A percentile compares a stretch with the other conserved stretches of the same genome.
These are phyloP conservation scores for Cecropterus lyciades DNA, from an alignment of 1,140 invertebrate genomes.

Conservation along the genomic window DNA sequence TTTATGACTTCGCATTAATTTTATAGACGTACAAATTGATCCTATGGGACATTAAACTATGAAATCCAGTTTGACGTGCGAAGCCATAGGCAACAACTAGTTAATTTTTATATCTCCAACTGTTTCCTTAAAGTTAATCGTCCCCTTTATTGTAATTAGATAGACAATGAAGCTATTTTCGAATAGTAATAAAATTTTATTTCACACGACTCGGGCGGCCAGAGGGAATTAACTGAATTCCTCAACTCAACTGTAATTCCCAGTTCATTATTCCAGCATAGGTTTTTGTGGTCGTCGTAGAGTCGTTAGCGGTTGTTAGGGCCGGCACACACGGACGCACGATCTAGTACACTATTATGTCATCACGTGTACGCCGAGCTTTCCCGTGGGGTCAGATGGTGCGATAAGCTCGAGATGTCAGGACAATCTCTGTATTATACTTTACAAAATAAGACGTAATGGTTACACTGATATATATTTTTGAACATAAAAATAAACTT, in stretches of 20 bases:
- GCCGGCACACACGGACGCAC: slow-evolving; percentile 17
- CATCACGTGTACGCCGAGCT: slow-evolving; percentile 47
- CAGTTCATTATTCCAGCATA: slow-evolving; percentile 29
- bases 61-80: too few species aligned
- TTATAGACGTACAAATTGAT: too few species aligned
- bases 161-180: neutral
- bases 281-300: slow-evolving; percentile 22
- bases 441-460: neutral
- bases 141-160: neutral
- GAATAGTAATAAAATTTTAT: slow-evolving; percentile 20
- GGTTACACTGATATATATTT: neutral
- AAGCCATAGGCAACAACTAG: too few species aligned
- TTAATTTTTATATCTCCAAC: neutral
- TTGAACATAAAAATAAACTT: neutral
- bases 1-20: too few species aligned
- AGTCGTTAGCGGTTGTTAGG: slow-evolving; percentile 28
- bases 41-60: too few species aligned
- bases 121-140: neutral
- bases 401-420: slow-evolving; percentile 47
- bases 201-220: slow-evolving; percentile 21
- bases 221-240: slow-evolving; percentile 26
- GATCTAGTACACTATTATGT: slow-evolving; percentile 40
- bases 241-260: slow-evolving; percentile 18
- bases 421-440: slow-evolving; percentile 4
- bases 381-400: slow-evolving; percentile 58